phyloP scores from a whole-genome alignment of 2,797 vertebrate genomes.

The Gallinago solitaria region DNA sequence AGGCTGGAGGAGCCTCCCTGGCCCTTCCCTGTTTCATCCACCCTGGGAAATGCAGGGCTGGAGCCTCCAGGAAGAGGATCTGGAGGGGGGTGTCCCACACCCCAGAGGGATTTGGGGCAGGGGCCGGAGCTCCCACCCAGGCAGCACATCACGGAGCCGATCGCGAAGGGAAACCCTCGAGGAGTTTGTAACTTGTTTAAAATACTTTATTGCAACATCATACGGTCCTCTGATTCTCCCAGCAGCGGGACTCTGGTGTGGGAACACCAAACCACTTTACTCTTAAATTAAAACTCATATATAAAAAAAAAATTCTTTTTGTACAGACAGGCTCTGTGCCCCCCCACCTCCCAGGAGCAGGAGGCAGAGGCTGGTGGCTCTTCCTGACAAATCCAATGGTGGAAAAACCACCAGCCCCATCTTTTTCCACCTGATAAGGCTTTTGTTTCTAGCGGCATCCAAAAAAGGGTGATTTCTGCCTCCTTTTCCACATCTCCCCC shows the following conservation, averaged over 20 bases:
- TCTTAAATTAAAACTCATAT: slow-evolving; percentile 63
- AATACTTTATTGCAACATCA: slow-evolving; percentile 66
- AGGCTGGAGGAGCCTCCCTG: too few species aligned
- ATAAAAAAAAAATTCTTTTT: background rate
- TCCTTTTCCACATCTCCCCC: background rate
- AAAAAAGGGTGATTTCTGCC: background rate
- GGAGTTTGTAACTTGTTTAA: background rate
- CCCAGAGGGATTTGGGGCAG: accelerated
- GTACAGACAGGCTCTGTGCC: background rate
- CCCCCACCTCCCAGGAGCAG: background rate
- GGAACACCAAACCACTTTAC: slow-evolving; percentile 35
- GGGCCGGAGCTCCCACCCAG: background rate
- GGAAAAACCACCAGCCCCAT: slow-evolving; percentile 4
- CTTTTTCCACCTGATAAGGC: background rate
- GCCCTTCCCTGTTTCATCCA: accelerated
- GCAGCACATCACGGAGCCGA: accelerated
- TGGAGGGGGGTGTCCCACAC: background rate
- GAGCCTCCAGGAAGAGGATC: background rate
- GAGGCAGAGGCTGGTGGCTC: background rate
- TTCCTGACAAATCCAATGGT: background rate
- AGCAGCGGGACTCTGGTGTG: background rate
- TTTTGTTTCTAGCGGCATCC: background rate
- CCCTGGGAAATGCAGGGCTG: accelerated
- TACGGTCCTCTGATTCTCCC: background rate
- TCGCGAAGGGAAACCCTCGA: background rate